Evolutionary conservation across 2,888 invertebrate species (phyloP).

Genomic region (Chalcosyrphus nemorum): DNA sequence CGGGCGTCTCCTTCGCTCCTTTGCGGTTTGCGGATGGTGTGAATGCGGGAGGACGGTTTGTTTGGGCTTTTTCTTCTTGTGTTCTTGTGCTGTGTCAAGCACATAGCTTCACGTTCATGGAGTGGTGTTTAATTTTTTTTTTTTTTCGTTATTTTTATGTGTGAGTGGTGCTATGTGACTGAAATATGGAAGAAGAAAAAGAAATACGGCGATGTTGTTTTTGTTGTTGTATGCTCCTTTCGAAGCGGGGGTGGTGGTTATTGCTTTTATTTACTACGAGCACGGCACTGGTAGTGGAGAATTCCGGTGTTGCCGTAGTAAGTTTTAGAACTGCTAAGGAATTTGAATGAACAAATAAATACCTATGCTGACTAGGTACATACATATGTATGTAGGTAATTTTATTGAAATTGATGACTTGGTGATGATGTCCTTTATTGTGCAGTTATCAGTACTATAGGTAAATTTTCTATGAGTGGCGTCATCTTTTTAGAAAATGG

Average conservation of each 20-base stretch:
- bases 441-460: too few relatives aligned
- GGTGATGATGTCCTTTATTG: too few relatives aligned
- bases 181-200: conserved; percentile 77
- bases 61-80: conserved; percentile 75
- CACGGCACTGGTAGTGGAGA: conserved; percentile 1
- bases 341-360: too few relatives aligned
- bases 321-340: background rate
- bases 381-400: too few relatives aligned
- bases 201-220: conserved; percentile 21
- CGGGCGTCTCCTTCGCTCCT: conserved; percentile 68
- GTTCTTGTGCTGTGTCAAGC: conserved; percentile 57
- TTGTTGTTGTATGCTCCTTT: background rate
- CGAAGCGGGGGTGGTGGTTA: conserved; percentile 61
- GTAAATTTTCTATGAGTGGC: too few relatives aligned
- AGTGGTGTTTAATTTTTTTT: conserved; percentile 47
- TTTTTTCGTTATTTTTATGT: conserved; percentile 69
- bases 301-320: conserved; percentile 53
- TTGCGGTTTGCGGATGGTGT: conserved; percentile 52
- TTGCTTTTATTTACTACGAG: conserved; percentile 67
- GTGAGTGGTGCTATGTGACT: conserved; percentile 79
- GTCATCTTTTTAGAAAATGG: too few relatives aligned
- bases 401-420: too few relatives aligned
- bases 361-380: too few relatives aligned
- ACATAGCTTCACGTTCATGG: conserved; percentile 71
- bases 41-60: conserved; percentile 81